A percentile compares a stretch with the other conserved stretches of the same genome.
Evolutionary conservation across 2,113 vertebrate genomes (phyloP).

Genomic region (Phyllopteryx taeniolatus): DNA sequence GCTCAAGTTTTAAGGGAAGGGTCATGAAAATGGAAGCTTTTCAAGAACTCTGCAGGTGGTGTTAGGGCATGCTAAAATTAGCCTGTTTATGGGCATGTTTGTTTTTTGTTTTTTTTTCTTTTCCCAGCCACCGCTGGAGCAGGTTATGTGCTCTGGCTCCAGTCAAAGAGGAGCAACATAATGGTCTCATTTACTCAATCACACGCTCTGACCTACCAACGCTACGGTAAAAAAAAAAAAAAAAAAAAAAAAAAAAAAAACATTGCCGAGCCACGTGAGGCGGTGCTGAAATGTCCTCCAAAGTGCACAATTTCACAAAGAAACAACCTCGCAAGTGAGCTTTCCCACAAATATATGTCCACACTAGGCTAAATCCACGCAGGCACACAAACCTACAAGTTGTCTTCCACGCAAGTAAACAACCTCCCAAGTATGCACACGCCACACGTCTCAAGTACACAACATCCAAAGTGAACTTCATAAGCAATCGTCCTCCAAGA

Average conservation of each 20-base stretch:
- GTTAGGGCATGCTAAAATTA: constrained; percentile 1
- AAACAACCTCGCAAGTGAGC: not conserved
- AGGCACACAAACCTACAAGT: too few relatives aligned
- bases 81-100: constrained; percentile 9
- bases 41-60: constrained; percentile 1
- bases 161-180: constrained; percentile 41
- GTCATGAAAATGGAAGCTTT: not conserved
- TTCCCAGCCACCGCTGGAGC: constrained; percentile 7
- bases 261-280: constrained; percentile 54
- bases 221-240: too few relatives aligned
- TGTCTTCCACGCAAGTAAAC: too few relatives aligned
- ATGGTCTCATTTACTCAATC: constrained; percentile 61
- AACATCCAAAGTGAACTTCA: not conserved
- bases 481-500: not conserved
- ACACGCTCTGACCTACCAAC: constrained; percentile 43
- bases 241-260: too few relatives aligned
- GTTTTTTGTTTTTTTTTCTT: not conserved
- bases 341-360: not conserved
- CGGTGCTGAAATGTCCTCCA: not conserved
- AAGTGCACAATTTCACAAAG: not conserved
- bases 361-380: not conserved
- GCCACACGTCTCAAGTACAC: not conserved
- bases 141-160: constrained; percentile 58
- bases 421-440: not conserved
- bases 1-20: not conserved